A percentile compares a stretch with the other conserved stretches of the same genome.
phyloP scores from a whole-genome alignment of 2,888 invertebrate genomes.

The Clostera curtula region DNA sequence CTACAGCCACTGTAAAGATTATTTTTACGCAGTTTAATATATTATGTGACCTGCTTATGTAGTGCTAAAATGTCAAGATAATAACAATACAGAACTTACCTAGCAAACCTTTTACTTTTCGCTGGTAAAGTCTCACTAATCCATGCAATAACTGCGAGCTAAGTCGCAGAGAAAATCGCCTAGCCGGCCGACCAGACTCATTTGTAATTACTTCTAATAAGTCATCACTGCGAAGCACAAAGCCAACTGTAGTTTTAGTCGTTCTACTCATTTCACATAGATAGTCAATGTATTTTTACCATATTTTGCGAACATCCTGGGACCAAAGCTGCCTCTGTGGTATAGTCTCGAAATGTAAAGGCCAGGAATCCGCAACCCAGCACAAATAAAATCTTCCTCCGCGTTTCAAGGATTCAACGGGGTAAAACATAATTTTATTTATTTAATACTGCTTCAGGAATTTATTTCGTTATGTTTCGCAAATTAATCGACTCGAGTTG shows the following conservation, averaged over 20 bases:
- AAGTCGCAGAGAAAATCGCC: slow-evolving; percentile 56
- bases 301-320: slow-evolving; percentile 53
- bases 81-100: no score
- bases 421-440: slow-evolving; percentile 52
- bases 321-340: slow-evolving; percentile 54
- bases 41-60: slow-evolving; percentile 1
- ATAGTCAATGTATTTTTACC: slow-evolving; percentile 29
- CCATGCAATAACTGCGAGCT: slow-evolving; percentile 61
- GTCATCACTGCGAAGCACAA: slow-evolving; percentile 38
- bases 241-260: no score
- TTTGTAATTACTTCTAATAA: slow-evolving; percentile 47
- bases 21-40: no score
- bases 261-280: neutral
- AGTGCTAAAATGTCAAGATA: neutral
- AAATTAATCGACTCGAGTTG: no score
- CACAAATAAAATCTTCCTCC: slow-evolving; percentile 63
- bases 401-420: slow-evolving; percentile 46
- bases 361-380: slow-evolving; percentile 68
- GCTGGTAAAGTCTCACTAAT: slow-evolving; percentile 51
- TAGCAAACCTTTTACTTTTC: slow-evolving; percentile 44
- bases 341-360: slow-evolving; percentile 51
- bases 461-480: no score
- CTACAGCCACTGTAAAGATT: no score
- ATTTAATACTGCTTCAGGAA: neutral
- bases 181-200: slow-evolving; percentile 52